These are phyloP conservation scores for Halocynthia roretzi DNA, from an alignment of 23 tunicate species.

Conservation along the genomic window DNA sequence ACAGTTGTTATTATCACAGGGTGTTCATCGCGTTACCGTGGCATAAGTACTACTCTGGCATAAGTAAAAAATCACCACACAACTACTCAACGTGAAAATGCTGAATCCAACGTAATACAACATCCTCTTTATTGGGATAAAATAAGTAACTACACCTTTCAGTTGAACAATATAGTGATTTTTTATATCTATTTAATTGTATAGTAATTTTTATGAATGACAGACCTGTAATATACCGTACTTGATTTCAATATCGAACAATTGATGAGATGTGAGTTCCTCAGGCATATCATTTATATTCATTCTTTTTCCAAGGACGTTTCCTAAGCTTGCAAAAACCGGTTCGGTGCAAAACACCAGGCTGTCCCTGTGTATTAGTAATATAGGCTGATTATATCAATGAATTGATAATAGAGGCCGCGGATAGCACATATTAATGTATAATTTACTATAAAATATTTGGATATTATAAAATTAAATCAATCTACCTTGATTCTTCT, in stretches of 20 bases:
- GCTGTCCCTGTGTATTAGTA: conserved; percentile 52
- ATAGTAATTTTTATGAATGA: no score
- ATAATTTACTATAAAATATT: neutral
- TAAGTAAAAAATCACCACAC: no score
- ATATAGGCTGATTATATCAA: neutral
- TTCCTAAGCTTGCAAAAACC: conserved; percentile 78
- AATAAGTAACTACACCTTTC: no score
- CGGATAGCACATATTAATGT: neutral
- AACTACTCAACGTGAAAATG: no score
- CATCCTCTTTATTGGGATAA: no score
- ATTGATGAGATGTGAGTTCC: conserved; percentile 31
- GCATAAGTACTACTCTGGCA: no score
- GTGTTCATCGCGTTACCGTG: no score
- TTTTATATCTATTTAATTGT: no score
- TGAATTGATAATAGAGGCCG: neutral
- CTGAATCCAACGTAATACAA: no score
- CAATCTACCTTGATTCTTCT: conserved; percentile 85
- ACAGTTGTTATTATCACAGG: no score
- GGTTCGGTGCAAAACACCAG: conserved; percentile 92
- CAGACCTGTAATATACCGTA: conserved; percentile 90
- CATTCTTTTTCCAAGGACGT: conserved; percentile 56
- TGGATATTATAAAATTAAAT: neutral
- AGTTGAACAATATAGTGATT: no score
- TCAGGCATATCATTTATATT: conserved; percentile 51
- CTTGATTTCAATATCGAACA: conserved; percentile 92